Base-by-base conservation (phyloP, 2,888 invertebrate genomes). In the Lepidochrysops patricia region DNA sequence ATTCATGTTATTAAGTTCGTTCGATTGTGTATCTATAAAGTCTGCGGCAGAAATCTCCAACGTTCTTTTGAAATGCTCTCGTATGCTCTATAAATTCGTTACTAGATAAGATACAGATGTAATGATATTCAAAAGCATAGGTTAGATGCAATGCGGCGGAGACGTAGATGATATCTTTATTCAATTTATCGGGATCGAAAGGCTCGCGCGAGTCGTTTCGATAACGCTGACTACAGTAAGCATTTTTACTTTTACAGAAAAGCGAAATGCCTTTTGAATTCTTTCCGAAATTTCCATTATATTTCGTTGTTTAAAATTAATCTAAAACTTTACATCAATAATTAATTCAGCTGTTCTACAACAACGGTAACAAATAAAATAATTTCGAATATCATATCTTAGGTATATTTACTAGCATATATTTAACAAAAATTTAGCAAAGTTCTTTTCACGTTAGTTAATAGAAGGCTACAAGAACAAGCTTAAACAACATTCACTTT, bases 171-270 rank as follows among this genome's bases (percentile, higher is more conserved):
- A 64, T 69, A 70, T 67, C 67, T 49, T 56, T 54, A 64, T 68
- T 67, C 65, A 68, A 68, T 70, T 70, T 70, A 69, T 69, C 65
- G 62, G 61, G 62, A 61, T 61, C 57, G 61, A 59, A 58, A 49
- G 49, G 9, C 49, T 58, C 12, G 54, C 54, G 19, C 29, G 19
- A 15, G 54, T 32, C 54, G 54, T 29, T 19, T 32, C 32, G 32
- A 54, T 54, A 54, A 12, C 26, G 26, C 50, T 15, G 50, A 50
- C n/a, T 50, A 50, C 50, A 50, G 50, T 50, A 50, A 50, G 50
- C 50, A 26, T 26, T 50, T 26, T 13, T 26, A 26, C 15, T 13
- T 52, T 52, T 27, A 52, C 27, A 27, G 27, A 26, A 13, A 26
- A 13, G 27, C 19, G 29, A 54, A 54, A 54, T 54, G n/a, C 54